A percentile compares a stretch with the other conserved stretches of the same genome.
Evolutionary conservation across 2,113 vertebrate genomes (phyloP).

Genomic region (Passerina amoena): DNA sequence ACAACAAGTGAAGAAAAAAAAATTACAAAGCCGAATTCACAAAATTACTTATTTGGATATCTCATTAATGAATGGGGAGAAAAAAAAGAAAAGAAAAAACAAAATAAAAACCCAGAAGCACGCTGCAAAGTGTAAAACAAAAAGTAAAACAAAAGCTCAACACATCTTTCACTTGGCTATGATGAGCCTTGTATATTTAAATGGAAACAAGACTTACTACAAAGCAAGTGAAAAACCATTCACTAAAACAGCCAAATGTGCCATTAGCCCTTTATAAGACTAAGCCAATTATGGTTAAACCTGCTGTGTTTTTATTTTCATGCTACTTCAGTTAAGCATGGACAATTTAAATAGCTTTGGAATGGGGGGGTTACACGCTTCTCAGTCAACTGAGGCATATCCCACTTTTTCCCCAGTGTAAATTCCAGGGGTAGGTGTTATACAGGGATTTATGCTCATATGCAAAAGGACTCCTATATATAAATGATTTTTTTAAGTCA

Average conservation of each 20-base stretch:
- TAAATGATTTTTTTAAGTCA: too few relatives aligned
- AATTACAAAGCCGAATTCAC: background rate
- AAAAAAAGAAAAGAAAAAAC: accelerated
- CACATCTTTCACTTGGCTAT: background rate
- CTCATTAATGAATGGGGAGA: accelerated
- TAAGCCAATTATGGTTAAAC: background rate
- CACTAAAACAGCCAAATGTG: background rate
- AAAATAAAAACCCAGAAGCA: background rate
- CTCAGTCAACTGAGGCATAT: background rate
- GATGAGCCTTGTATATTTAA: background rate
- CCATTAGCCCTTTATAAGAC: background rate
- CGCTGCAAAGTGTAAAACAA: background rate
- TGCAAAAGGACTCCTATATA: background rate
- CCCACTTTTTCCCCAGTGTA: background rate
- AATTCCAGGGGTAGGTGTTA: background rate
- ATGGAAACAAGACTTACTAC: background rate
- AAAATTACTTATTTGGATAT: background rate
- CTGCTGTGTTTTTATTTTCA: background rate
- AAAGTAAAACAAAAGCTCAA: background rate
- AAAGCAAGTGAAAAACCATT: background rate
- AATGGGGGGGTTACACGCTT: background rate
- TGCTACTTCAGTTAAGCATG: conserved; percentile 15
- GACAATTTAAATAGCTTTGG: conserved; percentile 1
- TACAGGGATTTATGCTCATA: accelerated
- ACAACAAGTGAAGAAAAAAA: background rate